Evolutionary conservation across 1,140 invertebrate species (phyloP).

Genomic region (Brachionus angularis): DNA sequence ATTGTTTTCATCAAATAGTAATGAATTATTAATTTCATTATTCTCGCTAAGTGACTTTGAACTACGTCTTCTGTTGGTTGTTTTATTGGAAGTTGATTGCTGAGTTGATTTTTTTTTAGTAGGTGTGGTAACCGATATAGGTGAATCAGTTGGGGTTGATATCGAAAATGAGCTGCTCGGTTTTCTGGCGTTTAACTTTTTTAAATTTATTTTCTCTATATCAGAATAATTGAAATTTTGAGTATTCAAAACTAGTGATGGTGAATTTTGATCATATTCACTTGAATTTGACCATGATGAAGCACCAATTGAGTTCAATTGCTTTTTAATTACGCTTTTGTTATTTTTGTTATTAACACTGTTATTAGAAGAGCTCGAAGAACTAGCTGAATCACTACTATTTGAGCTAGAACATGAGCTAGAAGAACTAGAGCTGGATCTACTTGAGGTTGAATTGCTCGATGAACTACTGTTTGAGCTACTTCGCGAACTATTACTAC

Average conservation of each 20-base stretch:
- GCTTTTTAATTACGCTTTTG: no score
- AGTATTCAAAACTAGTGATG: background rate
- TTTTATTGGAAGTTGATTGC: no score
- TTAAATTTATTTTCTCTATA: slow-evolving; percentile 19
- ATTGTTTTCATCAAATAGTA: slow-evolving; percentile 33
- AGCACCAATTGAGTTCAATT: no score
- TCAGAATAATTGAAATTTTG: background rate
- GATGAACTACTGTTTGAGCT: slow-evolving; percentile 22
- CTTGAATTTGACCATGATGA: slow-evolving; percentile 19
- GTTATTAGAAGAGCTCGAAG: background rate
- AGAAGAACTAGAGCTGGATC: slow-evolving; percentile 11
- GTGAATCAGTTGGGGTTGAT: slow-evolving; percentile 22
- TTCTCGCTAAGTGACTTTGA: slow-evolving; percentile 9
- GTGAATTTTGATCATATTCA: background rate
- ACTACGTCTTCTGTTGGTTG: background rate
- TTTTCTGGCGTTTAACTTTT: slow-evolving; percentile 34
- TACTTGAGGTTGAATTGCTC: background rate
- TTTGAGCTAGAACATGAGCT: slow-evolving; percentile 5
- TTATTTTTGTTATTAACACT: background rate
- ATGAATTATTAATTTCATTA: background rate
- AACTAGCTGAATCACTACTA: slow-evolving; percentile 3
- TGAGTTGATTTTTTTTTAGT: background rate
- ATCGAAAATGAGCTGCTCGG: slow-evolving; percentile 17
- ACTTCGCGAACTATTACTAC: background rate
- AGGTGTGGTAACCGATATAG: slow-evolving; percentile 5